Evolutionary conservation across 2,797 vertebrate species (phyloP).

Genomic region (Sibirionetta formosa): DNA sequence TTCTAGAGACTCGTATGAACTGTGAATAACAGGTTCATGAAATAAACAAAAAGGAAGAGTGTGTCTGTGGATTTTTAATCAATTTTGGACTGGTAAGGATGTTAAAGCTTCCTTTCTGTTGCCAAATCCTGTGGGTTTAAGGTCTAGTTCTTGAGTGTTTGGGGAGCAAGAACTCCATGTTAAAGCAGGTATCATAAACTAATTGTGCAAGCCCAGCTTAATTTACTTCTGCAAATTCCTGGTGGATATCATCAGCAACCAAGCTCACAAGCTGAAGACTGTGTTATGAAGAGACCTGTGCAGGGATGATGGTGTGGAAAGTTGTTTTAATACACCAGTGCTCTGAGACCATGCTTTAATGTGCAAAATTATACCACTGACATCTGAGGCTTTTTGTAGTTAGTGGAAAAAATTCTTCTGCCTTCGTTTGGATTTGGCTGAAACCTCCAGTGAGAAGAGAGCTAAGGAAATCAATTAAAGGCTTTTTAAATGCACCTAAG

Average conservation of each 20-base stretch:
- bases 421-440: background rate
- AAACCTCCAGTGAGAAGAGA: background rate
- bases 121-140: background rate
- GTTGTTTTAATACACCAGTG: background rate
- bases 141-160: background rate
- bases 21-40: background rate
- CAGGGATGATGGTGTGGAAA: background rate
- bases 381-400: background rate
- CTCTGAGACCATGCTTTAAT: accelerated
- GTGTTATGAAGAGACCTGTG: background rate
- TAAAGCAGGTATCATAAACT: accelerated
- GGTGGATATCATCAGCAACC: background rate
- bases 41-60: background rate
- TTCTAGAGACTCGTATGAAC: background rate
- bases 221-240: slow-evolving; percentile 1
- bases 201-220: background rate
- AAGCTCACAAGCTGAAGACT: background rate
- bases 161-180: background rate
- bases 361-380: background rate
- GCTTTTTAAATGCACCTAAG: slow-evolving; percentile 4
- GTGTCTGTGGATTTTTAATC: background rate
- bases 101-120: background rate
- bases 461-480: background rate
- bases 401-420: background rate
- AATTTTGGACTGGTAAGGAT: background rate